Base-by-base conservation (phyloP, 2,888 invertebrate species). In the Caenorhabditis parvicauda region DNA sequence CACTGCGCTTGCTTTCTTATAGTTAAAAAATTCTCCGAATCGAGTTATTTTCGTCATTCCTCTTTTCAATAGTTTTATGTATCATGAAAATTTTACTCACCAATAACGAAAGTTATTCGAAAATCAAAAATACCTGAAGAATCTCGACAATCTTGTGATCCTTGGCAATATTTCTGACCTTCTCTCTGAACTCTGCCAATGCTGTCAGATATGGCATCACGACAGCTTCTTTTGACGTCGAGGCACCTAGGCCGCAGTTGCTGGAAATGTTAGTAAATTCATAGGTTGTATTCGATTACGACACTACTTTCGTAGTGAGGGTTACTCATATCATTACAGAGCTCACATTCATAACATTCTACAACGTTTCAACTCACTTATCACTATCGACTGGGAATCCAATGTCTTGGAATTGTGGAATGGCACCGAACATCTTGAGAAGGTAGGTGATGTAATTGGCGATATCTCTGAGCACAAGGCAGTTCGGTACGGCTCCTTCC, bases 141-240 rank as follows among this genome's bases (percentile, higher is more conserved):
- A 79, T 77, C 19, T 59, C 64, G 25, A 49, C 50, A 39, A 72
- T 59, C 52, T 79, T 80, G 39, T 70, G 54, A 21, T 72, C 71
- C 38, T 70, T 72, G 2, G 77, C 81, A 49, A 74, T 71, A 9
- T 41, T 59, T 3, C 82, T 54, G 24, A 82, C 76, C 9, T 63
- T 47, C 71, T 90, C 89, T 12, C 96, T 87, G 84, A 96, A 96
- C 68, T 88, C 86, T 1, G 93, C 89, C 72, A 95, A 84, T 22
- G 89, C 89, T 67, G 88, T 87, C 48, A 96, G 83, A 83, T 91
- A 94, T 0, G 95, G 95, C 88, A 94, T 88, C 50, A 94, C 87
- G 2, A 87, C 84, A 54, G 88, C 86, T 83, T 95, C 95, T 35
- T 87, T 68, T 6, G 64, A 64, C 3, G 55, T 44, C 12, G 58